These are phyloP conservation scores for Brachionus calyciflorus DNA, from an alignment of 1,140 invertebrate genomes.

Conservation along the genomic window DNA sequence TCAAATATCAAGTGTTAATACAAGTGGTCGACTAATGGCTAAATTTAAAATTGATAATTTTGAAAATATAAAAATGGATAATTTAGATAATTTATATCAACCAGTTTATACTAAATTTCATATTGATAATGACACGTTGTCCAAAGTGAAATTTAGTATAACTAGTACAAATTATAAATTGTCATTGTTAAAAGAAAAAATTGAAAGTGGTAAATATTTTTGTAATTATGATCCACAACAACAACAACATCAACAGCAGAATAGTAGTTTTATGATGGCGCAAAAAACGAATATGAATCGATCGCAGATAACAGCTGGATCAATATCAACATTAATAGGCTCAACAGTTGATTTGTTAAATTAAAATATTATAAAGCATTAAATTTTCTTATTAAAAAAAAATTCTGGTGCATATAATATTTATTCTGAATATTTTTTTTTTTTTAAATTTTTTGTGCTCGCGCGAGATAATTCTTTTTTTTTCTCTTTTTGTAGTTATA, in stretches of 20 bases:
- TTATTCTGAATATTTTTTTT: no score
- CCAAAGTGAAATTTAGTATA: conserved; percentile 7
- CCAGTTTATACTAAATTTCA: conserved; percentile 44
- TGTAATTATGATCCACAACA: conserved; percentile 42
- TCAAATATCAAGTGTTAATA: background rate
- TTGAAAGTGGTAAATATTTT: conserved; percentile 43
- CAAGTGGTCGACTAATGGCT: background rate
- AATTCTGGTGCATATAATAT: no score
- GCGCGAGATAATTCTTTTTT: no score
- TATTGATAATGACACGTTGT: conserved; percentile 43
- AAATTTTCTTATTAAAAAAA: no score
- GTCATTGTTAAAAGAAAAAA: conserved; percentile 29
- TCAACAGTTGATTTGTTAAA: conserved; percentile 39
- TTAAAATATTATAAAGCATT: background rate
- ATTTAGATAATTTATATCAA: conserved; percentile 14
- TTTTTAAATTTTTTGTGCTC: no score
- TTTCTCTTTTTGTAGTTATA: no score
- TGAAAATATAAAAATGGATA: background rate
- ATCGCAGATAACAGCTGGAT: conserved; percentile 17
- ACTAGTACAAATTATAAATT: conserved; percentile 13
- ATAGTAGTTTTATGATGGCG: no score
- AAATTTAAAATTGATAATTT: background rate
- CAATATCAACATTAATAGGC: conserved; percentile 37
- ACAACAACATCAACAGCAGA: background rate
- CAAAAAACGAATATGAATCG: no score